Base-by-base conservation (phyloP, 2,888 invertebrate genomes). In the Crematogaster levior region DNA sequence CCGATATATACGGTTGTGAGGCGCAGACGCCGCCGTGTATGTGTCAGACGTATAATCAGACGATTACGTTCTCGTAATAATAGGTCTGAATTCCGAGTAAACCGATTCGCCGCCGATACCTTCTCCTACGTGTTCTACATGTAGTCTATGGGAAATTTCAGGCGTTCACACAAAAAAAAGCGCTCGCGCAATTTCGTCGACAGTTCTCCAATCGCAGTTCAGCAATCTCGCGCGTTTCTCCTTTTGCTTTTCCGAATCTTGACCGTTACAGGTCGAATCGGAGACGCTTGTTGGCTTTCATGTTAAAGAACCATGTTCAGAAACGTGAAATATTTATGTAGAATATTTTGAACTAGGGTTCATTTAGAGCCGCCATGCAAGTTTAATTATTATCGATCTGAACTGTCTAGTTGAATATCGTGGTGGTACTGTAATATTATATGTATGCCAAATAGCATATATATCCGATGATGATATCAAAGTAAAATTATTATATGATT, bases 11-110 rank as follows among this genome's bases (percentile, higher is more conserved):
- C n/a, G 24, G 24, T 61, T 24, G 58, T 53, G 40, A 53, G 51
- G 37, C 37, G 21, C 37, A 34, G 48, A 48, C n/a, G n/a, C 6
- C 5, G 56, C 15, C 24, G 27, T 30, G 18, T 27, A 37, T 37
- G 70, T 77, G 70, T 84, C 86, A 89, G 86, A 89, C 88, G 88
- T 90, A 89, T 88, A 90, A 90, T 90, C 90, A 90, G 85, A 89
- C 88, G 89, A 90, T 90, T 89, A 89, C 83, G 86, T 34, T 85
- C 43, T 85, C 66, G 88, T 89, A 90, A 90, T 90, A 86, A 90
- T 84, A 90, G 86, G 70, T 70, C 81, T 68, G 84, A 85, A 88
- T 90, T 90, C 90, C 86, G 81, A 85, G 90, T 90, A 90, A 84
- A 84, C 83, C 85, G 83, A 84, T 83, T 77, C 66, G 43, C 60